A percentile compares a stretch with the other conserved stretches of the same genome.
Evolutionary conservation across 2,888 invertebrate species (phyloP).

Genomic region (Dysmachus trigonus): DNA sequence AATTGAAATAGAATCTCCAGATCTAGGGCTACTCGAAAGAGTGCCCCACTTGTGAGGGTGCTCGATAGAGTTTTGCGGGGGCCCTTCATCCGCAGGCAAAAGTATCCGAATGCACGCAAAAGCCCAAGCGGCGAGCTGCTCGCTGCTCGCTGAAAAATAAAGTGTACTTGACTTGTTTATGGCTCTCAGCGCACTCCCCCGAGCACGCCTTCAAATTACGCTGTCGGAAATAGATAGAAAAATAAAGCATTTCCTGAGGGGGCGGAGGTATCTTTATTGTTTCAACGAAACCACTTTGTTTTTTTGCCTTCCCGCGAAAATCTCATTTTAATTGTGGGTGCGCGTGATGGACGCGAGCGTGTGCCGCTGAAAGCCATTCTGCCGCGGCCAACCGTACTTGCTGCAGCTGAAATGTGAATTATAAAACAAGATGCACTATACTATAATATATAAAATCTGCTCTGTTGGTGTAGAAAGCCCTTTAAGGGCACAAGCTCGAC

Average conservation of each 20-base stretch:
- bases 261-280: conserved; percentile 12
- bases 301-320: background rate
- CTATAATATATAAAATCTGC: background rate
- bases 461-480: background rate
- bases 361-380: background rate
- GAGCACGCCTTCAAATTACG: conserved; percentile 16
- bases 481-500: background rate
- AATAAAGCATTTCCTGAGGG: conserved; percentile 8
- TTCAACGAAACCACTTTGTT: background rate
- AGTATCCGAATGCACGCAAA: conserved; percentile 35
- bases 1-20: conserved; percentile 22
- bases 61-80: background rate
- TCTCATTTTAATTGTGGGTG: background rate
- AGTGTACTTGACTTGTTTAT: conserved; percentile 35
- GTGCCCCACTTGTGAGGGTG: background rate
- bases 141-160: conserved; percentile 28
- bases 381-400: background rate
- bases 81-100: background rate
- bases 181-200: conserved; percentile 10
- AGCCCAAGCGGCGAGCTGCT: background rate
- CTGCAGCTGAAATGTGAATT: background rate
- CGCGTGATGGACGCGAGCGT: background rate
- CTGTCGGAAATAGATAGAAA: conserved; percentile 26
- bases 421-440: background rate
- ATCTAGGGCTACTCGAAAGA: background rate